Base-by-base conservation (phyloP, 1,140 invertebrate species). In the Eciton burchellii region DNA sequence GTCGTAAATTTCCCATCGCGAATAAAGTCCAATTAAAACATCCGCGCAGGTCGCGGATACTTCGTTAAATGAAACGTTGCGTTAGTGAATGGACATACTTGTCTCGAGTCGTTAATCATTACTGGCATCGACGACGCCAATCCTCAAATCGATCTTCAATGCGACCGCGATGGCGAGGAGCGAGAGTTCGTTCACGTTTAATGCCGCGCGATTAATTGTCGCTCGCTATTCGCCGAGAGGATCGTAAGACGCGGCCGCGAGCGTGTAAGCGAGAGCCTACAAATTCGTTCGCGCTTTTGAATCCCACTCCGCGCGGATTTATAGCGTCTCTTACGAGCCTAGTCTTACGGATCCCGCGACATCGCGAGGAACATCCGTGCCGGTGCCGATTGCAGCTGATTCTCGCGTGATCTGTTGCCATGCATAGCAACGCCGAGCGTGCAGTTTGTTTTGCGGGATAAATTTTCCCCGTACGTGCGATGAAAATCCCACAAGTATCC, bases 221-320 rank as follows among this genome's bases (percentile, higher is more conserved):
- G 52, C 43, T 57, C 49, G 70, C 71, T 52, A 73, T 68, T 86
- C 45, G 74, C 47, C 49, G 81, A 79, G 73, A 79, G n/a, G 81
- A 62, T 86, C 91, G 92, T 93, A 92, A 90, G 89, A 84, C 91
- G 35, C 35, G 35, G 91, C 81, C 85, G 74, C 89, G 88, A 82
- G 87, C 91, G 90, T 93, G 91, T 94, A 92, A 91, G 83, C 89
- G 88, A 85, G 86, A 74, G 88, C 89, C 88, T 92, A 93, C 92
- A 93, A 93, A 93, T 94, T 93, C 91, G 91, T 93, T 94, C 87
- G 90, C 92, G 92, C 92, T 93, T n/a, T n/a, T 90, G 91, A 93
- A 93, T 93, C 92, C 90, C 90, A 77, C 66, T 82, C 43, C 79
- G 72, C 63, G 47, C 77, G 85, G 84, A 92, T 93, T 92, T 92